Evolutionary conservation across 2,888 invertebrate genomes (phyloP), one percentile per base, ranked within the genome.

Genomic region (Tenodera sinensis): DNA sequence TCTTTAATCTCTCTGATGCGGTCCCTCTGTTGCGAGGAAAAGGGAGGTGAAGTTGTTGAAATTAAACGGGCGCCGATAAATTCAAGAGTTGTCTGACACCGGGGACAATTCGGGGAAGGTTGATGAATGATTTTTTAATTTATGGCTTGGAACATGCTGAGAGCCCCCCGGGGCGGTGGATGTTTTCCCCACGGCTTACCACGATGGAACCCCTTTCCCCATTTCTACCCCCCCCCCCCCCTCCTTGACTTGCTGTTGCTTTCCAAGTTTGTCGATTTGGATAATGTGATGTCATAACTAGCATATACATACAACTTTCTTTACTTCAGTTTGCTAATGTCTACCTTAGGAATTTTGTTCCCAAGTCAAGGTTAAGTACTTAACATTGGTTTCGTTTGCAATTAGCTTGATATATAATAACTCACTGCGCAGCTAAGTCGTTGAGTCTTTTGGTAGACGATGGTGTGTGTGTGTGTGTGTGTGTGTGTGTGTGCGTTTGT

Each of bases 51-150:
- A 71, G 54, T 87, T 87, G 87, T 87, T 87, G 87, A 83, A 83
- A 83, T 34, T 87, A 87, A 30, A 87, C n/a, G 54, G 54, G 54
- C 54, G 54, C 54, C 54, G 87, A 87, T 87, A 87, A 87, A 87
- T 87, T 28, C 87, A 34, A 83, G 87, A 85, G 28, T 15, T 71
- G 54, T 71, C 54, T 71, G 54, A 71, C 54, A 71, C 54, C 54
- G 25, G 54, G 54, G 54, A 71, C 54, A 71, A 71, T 71, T 71
- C 54, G 27, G 83, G 83, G 86, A 71, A 87, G 25, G 54, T 71
- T 71, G 89, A 89, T 88, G 85, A 87, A 89, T 88, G 54, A 89
- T 88, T 82, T 88, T 88, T 89, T 89, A 89, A 89, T 89, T 89
- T 89, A 89, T 89, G 88, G 87, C 87, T 83, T 4, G 54, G 85